Evolutionary conservation across 2,113 vertebrate genomes (phyloP), one percentile per base, ranked within the genome.

Genomic region (Dipodomys merriami): DNA sequence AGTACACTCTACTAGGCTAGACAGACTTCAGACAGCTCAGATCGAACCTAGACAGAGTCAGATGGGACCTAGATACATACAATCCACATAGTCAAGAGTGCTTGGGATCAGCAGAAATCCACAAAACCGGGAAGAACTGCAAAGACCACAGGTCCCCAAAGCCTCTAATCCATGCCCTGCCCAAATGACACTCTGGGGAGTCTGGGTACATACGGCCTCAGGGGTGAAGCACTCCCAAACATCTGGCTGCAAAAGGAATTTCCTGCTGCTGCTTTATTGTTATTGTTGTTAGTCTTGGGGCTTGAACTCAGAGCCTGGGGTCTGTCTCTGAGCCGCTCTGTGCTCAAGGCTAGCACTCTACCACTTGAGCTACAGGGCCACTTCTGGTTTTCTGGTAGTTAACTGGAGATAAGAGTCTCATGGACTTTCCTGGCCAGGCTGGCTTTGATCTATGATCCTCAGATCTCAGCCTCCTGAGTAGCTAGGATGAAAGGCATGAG

Each of bases 1-100:
- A 82, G 39, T 3, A 22, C 88, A 67, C 85, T 18, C 76, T 65
- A 53, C 89, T n/a, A 20, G 1, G 62, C 4, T 53, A 84, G 73
- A 82, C 85, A 71, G n/a, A 83, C 65, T 22, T 62, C 91, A 95
- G 95, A 84, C 88, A 89, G 89, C 83, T 86, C 80, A 15, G 94
- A 92, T 57, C 25, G 64, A 94, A 84, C 86, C 91, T 2, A 89
- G 94, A 92, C 94, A 85, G 33, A 71, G 86, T 94, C 94, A 95
- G 80, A 96, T 91, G 91, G 94, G 89, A 73, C 79, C 82, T 25
- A 39, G 39, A 39, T 6, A 39, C 10, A 49, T 62, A 29, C 25
- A 4, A n/a, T 27, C 78, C 9, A 73, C 71, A 92, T 64, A 57
- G 53, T 13, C 39, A 3, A 53, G 79, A 44, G 77, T 39, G 64